These are phyloP conservation scores for Coryphaenoides rupestris DNA, from an alignment of 2,113 vertebrate genomes.

Conservation along the genomic window DNA sequence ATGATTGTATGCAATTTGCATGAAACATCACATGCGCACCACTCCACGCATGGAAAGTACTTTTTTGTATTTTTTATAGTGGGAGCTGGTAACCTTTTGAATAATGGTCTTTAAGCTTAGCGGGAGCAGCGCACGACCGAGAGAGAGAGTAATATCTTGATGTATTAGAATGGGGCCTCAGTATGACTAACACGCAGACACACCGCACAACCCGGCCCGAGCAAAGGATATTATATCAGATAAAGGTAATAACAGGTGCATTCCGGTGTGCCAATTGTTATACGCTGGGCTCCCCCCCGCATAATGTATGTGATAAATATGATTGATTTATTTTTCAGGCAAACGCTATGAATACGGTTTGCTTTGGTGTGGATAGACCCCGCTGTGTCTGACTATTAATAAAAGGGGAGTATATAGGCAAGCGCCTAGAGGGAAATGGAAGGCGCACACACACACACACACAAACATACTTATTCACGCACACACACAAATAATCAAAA, in stretches of 20 bases:
- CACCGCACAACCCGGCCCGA: constrained; percentile 33
- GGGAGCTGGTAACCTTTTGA: constrained; percentile 30
- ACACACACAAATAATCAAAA: not conserved
- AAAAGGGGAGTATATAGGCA: constrained; percentile 24
- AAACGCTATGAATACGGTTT: constrained; percentile 35
- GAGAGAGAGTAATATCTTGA: constrained; percentile 40
- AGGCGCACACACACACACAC: no score
- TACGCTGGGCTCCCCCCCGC: constrained; percentile 20
- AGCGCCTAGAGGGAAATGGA: not conserved
- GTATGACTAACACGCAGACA: constrained; percentile 36
- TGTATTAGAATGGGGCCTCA: not conserved
- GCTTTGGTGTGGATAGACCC: constrained; percentile 7
- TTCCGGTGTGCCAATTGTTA: constrained; percentile 29
- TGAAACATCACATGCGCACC: not conserved
- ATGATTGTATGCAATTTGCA: not conserved
- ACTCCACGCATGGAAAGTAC: no score
- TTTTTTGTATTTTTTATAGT: not conserved
- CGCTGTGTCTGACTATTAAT: constrained; percentile 10
- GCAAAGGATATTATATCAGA: constrained; percentile 51
- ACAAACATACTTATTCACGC: not conserved
- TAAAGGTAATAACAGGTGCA: constrained; percentile 26
- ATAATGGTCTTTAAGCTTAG: constrained; percentile 27
- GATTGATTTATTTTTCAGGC: constrained; percentile 35
- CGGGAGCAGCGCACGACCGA: constrained; percentile 15
- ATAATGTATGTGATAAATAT: constrained; percentile 47